These are phyloP conservation scores for Auanema sp. DNA, from an alignment of 2,888 invertebrate species.

Conservation along the genomic window DNA sequence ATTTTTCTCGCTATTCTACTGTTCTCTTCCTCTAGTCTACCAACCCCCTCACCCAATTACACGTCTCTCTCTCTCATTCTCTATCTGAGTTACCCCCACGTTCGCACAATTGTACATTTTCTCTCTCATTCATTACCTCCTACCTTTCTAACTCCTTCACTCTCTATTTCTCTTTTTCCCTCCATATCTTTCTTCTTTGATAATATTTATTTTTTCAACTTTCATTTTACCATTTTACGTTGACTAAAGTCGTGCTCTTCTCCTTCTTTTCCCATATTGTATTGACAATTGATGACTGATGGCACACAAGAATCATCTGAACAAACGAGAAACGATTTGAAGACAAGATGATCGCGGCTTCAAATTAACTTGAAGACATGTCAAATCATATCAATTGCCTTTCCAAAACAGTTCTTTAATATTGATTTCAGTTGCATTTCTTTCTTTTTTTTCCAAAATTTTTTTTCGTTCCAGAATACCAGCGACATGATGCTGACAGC, in stretches of 20 bases:
- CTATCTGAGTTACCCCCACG: background rate
- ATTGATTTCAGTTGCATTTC: slow-evolving; percentile 4
- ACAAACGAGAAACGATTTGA: no score
- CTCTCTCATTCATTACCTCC: background rate
- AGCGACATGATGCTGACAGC: slow-evolving; percentile 22
- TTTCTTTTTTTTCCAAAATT: slow-evolving; percentile 7
- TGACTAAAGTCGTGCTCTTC: slow-evolving; percentile 10
- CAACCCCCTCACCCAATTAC: slow-evolving; percentile 1
- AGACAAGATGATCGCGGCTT: no score
- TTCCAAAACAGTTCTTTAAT: slow-evolving; percentile 1
- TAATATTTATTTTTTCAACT: background rate
- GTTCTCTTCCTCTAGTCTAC: background rate
- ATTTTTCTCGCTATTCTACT: slow-evolving; percentile 9
- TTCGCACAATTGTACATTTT: background rate
- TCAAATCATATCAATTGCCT: no score
- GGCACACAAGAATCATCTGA: background rate
- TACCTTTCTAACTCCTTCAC: background rate
- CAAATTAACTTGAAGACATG: no score
- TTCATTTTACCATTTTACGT: slow-evolving; percentile 5
- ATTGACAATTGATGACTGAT: background rate
- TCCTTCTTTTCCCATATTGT: slow-evolving; percentile 2
- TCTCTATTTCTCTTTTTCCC: background rate
- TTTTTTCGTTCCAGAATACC: no score
- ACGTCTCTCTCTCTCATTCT: background rate
- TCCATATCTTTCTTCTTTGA: background rate